Conservation (phyloP, 2,888 invertebrate genomes). For the Diplolepis rosae region DNA sequence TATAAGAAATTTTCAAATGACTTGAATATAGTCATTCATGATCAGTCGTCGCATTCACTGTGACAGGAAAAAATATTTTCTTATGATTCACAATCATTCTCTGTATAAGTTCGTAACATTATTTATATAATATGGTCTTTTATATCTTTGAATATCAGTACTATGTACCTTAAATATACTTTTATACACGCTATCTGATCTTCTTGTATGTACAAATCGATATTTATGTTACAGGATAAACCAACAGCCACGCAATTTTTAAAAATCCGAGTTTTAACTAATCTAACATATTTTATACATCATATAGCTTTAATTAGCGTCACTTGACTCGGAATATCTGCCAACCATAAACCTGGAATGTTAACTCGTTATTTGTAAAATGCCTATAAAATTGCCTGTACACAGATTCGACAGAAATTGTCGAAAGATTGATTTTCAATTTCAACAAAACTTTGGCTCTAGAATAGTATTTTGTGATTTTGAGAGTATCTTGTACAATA, state of each 20-base stretch:
- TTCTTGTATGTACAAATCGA: conserved; percentile 58
- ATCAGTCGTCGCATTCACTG: conserved; percentile 1
- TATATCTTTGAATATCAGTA: conserved; percentile 49
- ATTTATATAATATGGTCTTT: conserved; percentile 29
- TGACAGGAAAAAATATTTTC: conserved; percentile 29
- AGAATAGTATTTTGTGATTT: conserved; percentile 26
- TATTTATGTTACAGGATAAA: conserved; percentile 64
- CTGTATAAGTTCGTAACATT: conserved; percentile 26
- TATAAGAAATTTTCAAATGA: not conserved
- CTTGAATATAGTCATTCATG: not conserved
- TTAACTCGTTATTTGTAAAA: conserved; percentile 38
- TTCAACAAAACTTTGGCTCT: not conserved
- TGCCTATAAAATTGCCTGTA: conserved; percentile 23
- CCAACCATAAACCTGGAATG: conserved; percentile 56
- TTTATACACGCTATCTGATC: conserved; percentile 61
- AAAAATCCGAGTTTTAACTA: conserved; percentile 32
- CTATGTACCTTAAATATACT: conserved; percentile 50
- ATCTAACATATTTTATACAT: conserved; percentile 43
- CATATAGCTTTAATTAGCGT: conserved; percentile 43
- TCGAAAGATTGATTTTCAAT: not conserved
- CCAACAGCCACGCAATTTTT: conserved; percentile 44
- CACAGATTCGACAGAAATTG: not conserved
- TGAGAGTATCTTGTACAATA: conserved; percentile 53
- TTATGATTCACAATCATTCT: conserved; percentile 41
- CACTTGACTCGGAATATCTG: too few relatives aligned